A percentile compares a stretch with the other conserved stretches of the same genome.
These are phyloP conservation scores for Petaurus breviceps DNA, from an alignment of 2,113 vertebrate species.

Conservation along the genomic window DNA sequence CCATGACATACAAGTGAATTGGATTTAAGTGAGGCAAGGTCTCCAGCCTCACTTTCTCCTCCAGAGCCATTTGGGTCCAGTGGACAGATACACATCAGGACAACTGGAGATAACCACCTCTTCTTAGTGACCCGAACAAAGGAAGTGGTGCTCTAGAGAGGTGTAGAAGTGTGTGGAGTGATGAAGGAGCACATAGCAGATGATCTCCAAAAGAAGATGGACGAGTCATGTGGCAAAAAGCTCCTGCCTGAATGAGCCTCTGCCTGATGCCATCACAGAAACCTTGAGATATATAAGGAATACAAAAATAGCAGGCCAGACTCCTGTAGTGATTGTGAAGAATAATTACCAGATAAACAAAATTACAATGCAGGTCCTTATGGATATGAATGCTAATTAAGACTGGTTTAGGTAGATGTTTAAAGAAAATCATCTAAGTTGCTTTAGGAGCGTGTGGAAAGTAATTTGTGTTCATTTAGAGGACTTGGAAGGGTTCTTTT, in stretches of 20 bases:
- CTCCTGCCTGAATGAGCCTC: neutral
- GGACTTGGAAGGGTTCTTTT: neutral
- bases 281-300: neutral
- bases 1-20: no score
- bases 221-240: neutral
- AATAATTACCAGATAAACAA: neutral
- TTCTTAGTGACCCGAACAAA: neutral
- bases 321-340: neutral
- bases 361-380: neutral
- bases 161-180: neutral
- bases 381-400: neutral
- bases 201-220: neutral
- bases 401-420: neutral
- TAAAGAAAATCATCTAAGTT: neutral
- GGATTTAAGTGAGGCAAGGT: no score
- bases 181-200: neutral
- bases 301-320: neutral
- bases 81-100: no score
- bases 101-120: no score
- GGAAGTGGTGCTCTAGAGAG: neutral
- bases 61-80: no score
- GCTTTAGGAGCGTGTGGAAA: neutral
- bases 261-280: neutral
- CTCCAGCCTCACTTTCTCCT: no score
- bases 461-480: neutral